Evolutionary conservation across 1,140 invertebrate species (phyloP).

Genomic region (Drosophila ambigua): DNA sequence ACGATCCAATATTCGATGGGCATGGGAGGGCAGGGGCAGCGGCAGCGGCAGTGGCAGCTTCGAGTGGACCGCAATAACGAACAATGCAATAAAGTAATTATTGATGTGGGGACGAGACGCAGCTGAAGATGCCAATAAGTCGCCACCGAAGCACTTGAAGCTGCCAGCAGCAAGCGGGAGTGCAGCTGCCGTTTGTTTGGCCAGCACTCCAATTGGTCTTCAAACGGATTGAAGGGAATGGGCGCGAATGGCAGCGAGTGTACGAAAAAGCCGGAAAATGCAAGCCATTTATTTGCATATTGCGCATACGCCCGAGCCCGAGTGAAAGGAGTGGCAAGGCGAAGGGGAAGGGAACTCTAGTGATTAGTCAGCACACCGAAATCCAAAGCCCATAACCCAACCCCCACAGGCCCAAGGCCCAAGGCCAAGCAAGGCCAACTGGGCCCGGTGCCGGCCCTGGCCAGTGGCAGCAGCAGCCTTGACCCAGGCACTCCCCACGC

Average conservation of each 20-base stretch:
- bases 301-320: conserved; percentile 59
- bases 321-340: not conserved
- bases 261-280: not conserved
- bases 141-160: not conserved
- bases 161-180: not conserved
- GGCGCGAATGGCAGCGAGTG: conserved; percentile 7
- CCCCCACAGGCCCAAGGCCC: conserved; percentile 5
- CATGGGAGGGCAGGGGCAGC: too few relatives aligned
- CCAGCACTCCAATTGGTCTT: conserved; percentile 48
- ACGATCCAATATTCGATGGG: too few relatives aligned
- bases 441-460: not conserved
- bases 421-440: conserved; percentile 4
- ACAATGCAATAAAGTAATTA: conserved; percentile 63
- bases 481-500: conserved; percentile 44
- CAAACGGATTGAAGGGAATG: conserved; percentile 25
- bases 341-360: conserved; percentile 7
- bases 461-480: conserved; percentile 34
- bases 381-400: conserved; percentile 11
- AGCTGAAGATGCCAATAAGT: conserved; percentile 48
- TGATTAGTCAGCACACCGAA: conserved; percentile 54
- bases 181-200: conserved; percentile 57
- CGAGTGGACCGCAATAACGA: not conserved
- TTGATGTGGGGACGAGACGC: conserved; percentile 16
- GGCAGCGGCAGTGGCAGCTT: too few relatives aligned
- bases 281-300: conserved; percentile 67